Evolutionary conservation across 2,888 invertebrate genomes (phyloP).

Genomic region (Drosophila cracens): DNA sequence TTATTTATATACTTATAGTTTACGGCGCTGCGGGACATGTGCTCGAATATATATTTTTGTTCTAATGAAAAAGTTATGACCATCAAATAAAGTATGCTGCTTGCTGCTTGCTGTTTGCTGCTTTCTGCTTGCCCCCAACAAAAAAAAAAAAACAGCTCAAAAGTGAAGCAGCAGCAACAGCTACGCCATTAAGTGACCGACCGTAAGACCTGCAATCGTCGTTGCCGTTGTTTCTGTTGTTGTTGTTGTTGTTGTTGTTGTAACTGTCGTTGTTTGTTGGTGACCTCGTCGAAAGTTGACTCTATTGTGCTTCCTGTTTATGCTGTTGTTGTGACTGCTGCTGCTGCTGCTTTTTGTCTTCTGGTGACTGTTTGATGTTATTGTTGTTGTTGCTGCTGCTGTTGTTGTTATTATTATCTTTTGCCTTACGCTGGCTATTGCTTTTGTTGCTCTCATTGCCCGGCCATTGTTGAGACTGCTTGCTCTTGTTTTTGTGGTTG

Average conservation of each 20-base stretch:
- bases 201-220: slow-evolving; percentile 74
- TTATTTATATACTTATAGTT: slow-evolving; percentile 79
- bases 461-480: slow-evolving; percentile 48
- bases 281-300: slow-evolving; percentile 76
- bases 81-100: slow-evolving; percentile 81
- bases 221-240: slow-evolving; percentile 33
- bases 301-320: slow-evolving; percentile 79
- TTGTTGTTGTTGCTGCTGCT: slow-evolving; percentile 38
- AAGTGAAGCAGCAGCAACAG: slow-evolving; percentile 65
- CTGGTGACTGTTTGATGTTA: slow-evolving; percentile 30
- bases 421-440: slow-evolving; percentile 65
- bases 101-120: slow-evolving; percentile 46
- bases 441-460: slow-evolving; percentile 63
- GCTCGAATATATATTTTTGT: slow-evolving; percentile 79
- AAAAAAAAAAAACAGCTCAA: slow-evolving; percentile 52
- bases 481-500: slow-evolving; percentile 48
- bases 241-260: slow-evolving; percentile 29
- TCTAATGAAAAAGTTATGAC: slow-evolving; percentile 80
- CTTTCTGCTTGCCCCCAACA: slow-evolving; percentile 21
- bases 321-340: slow-evolving; percentile 61
- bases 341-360: slow-evolving; percentile 50
- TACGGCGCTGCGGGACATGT: slow-evolving; percentile 80
- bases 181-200: slow-evolving; percentile 75
- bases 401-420: slow-evolving; percentile 70
- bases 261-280: slow-evolving; percentile 36